Evolutionary conservation across 2,113 vertebrate genomes (phyloP).

Genomic region (Thalassoma bifasciatum): DNA sequence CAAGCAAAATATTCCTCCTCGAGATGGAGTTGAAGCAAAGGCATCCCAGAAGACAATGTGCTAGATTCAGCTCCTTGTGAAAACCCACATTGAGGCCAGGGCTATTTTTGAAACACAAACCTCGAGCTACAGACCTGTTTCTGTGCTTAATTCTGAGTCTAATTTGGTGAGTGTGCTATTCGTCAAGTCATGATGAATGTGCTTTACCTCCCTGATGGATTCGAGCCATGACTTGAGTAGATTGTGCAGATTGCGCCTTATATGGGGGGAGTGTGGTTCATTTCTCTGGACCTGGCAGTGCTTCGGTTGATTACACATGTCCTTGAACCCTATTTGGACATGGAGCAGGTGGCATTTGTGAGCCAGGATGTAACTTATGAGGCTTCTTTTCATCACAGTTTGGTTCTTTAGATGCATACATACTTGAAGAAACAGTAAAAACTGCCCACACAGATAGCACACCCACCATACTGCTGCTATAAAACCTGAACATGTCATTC

Average conservation of each 20-base stretch:
- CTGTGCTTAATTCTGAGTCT: constrained; percentile 70
- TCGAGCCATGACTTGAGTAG: constrained; percentile 52
- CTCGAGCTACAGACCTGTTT: constrained; percentile 63
- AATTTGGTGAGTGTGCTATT: constrained; percentile 59
- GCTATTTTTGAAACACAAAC: constrained; percentile 74
- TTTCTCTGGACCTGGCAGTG: constrained; percentile 46
- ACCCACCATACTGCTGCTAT: constrained; percentile 23
- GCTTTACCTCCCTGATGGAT: constrained; percentile 54
- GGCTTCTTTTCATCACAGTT: constrained; percentile 29
- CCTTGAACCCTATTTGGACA: constrained; percentile 71
- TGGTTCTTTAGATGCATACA: background rate
- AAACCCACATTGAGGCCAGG: constrained; percentile 70
- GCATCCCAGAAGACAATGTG: constrained; percentile 70
- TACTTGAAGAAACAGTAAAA: constrained; percentile 5
- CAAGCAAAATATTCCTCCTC: constrained; percentile 65
- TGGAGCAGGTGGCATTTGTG: constrained; percentile 35
- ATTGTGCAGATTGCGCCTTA: constrained; percentile 47
- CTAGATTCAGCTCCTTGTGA: constrained; percentile 69
- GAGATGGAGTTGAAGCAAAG: constrained; percentile 54
- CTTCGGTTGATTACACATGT: constrained; percentile 59
- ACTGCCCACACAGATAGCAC: constrained; percentile 5
- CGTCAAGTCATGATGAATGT: constrained; percentile 48
- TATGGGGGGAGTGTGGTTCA: constrained; percentile 25
- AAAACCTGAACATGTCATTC: constrained; percentile 43
- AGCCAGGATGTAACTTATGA: constrained; percentile 24